These are phyloP conservation scores for Atta colombica DNA, from an alignment of 1,140 invertebrate genomes.

Conservation along the genomic window DNA sequence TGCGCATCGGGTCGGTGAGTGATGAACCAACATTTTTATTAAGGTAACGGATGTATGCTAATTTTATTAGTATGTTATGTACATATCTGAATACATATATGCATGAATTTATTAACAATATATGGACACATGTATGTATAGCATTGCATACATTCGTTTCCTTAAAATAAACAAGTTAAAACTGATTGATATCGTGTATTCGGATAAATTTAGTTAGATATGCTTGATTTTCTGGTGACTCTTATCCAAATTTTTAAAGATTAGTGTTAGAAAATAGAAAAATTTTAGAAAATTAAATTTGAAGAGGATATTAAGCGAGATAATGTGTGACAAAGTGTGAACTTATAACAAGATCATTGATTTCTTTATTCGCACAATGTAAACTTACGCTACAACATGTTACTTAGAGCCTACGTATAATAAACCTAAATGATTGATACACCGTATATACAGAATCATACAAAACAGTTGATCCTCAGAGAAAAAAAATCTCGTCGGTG, in stretches of 20 bases:
- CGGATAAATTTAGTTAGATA: too few relatives aligned
- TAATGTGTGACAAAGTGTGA: conserved; percentile 8
- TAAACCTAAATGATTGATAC: conserved; percentile 69
- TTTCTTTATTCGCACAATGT: conserved; percentile 71
- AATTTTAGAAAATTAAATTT: neutral
- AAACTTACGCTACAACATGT: conserved; percentile 68
- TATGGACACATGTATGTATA: too few relatives aligned
- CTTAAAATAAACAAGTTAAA: too few relatives aligned
- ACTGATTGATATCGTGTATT: too few relatives aligned
- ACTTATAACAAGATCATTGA: conserved; percentile 72
- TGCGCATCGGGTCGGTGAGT: too few relatives aligned
- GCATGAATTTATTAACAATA: too few relatives aligned
- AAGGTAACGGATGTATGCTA: too few relatives aligned
- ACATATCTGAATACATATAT: too few relatives aligned
- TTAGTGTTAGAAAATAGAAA: neutral
- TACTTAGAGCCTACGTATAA: conserved; percentile 60
- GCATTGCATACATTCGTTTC: too few relatives aligned
- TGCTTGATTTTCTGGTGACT: neutral
- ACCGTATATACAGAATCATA: conserved; percentile 83
- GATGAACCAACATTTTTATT: too few relatives aligned
- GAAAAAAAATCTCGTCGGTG: conserved; percentile 20
- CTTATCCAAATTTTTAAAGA: neutral
- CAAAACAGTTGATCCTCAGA: conserved; percentile 67
- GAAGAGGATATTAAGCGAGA: neutral
- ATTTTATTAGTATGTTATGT: too few relatives aligned